Conservation (phyloP, 2,113 vertebrate species). For the Lontra canadensis region DNA sequence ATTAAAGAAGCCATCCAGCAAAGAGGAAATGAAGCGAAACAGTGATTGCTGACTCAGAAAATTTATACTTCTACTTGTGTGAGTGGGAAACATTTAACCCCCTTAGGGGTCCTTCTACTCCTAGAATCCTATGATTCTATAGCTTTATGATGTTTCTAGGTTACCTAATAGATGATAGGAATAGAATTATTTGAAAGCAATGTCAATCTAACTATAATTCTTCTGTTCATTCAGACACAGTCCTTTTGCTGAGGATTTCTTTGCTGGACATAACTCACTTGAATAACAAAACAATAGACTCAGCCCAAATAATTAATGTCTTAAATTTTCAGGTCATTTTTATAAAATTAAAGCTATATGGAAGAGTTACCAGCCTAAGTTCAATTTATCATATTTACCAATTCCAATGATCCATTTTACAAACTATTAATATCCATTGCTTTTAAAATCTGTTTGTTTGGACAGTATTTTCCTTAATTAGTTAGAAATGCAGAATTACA, state of each 20-base stretch:
- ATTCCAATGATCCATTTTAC: neutral
- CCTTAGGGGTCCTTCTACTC: neutral
- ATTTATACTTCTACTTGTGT: neutral
- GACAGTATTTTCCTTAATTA: neutral
- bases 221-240: neutral
- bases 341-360: neutral
- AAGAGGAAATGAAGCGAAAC: neutral
- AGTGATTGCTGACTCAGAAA: neutral
- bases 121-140: neutral
- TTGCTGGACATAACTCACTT: neutral
- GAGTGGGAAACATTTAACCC: neutral
- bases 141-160: neutral
- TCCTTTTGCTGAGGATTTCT: neutral
- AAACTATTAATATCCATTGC: neutral
- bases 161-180: neutral
- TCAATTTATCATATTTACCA: slow-evolving; percentile 33
- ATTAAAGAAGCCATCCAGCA: neutral
- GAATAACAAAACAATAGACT: neutral
- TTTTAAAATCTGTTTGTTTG: neutral
- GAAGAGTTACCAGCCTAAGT: neutral
- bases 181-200: neutral
- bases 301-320: neutral
- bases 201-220: neutral
- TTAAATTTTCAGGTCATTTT: neutral
- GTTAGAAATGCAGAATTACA: neutral